Conservation (phyloP, 2,113 vertebrate genomes). For the cat (Felis catus) region DNA sequence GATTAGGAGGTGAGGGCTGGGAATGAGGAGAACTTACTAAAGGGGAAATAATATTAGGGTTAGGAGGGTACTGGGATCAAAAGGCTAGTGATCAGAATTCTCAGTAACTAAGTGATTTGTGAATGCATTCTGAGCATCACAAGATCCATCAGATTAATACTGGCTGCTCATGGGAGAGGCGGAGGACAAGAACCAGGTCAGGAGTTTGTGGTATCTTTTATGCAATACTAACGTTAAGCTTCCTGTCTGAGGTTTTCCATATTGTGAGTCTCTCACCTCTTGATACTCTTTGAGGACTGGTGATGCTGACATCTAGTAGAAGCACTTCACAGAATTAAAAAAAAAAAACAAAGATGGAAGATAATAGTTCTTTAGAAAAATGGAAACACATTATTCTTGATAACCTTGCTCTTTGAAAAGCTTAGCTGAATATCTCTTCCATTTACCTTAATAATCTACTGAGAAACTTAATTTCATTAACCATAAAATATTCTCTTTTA, state of each 20-base stretch:
- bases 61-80: background rate
- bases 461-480: conserved; percentile 25
- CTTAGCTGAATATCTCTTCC: conserved; percentile 19
- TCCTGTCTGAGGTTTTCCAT: conserved; percentile 78
- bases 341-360: conserved; percentile 53
- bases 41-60: accelerated
- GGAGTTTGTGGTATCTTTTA: conserved; percentile 81
- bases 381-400: conserved; percentile 54
- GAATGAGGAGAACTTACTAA: background rate
- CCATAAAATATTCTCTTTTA: background rate
- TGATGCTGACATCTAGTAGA: conserved; percentile 18
- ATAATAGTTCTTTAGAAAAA: conserved; percentile 64
- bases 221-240: conserved; percentile 62
- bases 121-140: background rate
- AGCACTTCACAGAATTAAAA: conserved; percentile 25
- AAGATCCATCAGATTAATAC: conserved; percentile 8
- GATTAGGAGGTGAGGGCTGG: background rate
- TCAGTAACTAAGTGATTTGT: background rate
- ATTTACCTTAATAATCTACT: conserved; percentile 8
- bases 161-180: background rate
- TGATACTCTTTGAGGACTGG: conserved; percentile 28
- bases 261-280: conserved; percentile 30
- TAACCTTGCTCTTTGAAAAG: conserved; percentile 41
- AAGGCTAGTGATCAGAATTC: conserved; percentile 32
- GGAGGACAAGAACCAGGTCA: conserved; percentile 77